These are phyloP conservation scores for Delia radicum DNA, from an alignment of 1,140 invertebrate species.

Conservation along the genomic window DNA sequence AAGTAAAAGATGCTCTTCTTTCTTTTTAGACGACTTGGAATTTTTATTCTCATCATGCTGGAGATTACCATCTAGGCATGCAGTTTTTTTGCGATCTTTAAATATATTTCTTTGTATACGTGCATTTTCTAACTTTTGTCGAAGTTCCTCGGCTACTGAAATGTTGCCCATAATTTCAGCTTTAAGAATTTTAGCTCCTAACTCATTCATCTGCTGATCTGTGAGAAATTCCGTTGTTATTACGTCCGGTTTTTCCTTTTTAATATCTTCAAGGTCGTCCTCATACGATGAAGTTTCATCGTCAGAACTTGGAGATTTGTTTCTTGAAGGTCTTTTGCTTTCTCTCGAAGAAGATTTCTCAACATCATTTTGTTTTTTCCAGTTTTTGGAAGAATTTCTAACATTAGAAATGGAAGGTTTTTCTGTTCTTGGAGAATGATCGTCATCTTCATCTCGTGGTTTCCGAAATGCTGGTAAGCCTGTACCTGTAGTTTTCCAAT, in stretches of 20 bases:
- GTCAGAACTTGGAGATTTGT: not conserved
- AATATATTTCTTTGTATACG: slow-evolving; percentile 60
- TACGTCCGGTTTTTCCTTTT: not conserved
- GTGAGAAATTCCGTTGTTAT: slow-evolving; percentile 57
- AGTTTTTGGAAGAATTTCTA: not conserved
- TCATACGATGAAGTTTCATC: not conserved
- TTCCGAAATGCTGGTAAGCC: slow-evolving; percentile 69
- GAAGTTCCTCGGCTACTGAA: slow-evolving; percentile 69
- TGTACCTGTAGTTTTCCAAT: slow-evolving; percentile 86
- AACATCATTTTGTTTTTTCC: not conserved
- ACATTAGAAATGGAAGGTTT: not conserved
- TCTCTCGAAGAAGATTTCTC: not conserved
- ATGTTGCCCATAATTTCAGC: slow-evolving; percentile 86
- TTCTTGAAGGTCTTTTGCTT: not conserved
- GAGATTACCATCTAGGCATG: not conserved
- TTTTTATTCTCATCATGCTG: not conserved
- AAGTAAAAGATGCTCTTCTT: slow-evolving; percentile 68
- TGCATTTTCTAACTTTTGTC: slow-evolving; percentile 72
- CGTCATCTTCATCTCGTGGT: slow-evolving; percentile 45
- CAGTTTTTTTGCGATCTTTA: slow-evolving; percentile 25
- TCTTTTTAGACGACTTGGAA: slow-evolving; percentile 26
- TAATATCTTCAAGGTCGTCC: not conserved
- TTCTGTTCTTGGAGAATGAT: not conserved
- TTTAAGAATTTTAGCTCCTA: slow-evolving; percentile 86
- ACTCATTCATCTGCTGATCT: slow-evolving; percentile 82